These are phyloP conservation scores for Laticauda laticaudata DNA, from an alignment of 2,113 vertebrate species.

Conservation along the genomic window DNA sequence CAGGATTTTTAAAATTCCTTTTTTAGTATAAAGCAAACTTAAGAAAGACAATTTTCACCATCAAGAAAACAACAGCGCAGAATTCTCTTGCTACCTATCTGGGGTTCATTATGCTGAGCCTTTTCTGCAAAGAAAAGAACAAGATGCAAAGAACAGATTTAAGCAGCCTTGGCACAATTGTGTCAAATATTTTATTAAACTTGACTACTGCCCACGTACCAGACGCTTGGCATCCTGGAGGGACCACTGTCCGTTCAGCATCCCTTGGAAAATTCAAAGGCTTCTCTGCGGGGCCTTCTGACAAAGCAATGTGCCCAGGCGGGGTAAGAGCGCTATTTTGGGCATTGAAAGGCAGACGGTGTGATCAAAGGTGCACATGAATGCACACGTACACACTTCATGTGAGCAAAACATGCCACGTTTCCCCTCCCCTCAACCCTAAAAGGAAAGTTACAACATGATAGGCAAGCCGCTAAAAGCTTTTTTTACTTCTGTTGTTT, in stretches of 20 bases:
- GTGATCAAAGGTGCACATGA: background rate
- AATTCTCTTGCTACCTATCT: background rate
- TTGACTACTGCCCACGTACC: constrained; percentile 28
- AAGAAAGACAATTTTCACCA: background rate
- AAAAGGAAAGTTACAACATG: background rate
- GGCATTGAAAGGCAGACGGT: background rate
- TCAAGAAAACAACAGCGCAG: background rate
- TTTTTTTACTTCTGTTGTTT: background rate
- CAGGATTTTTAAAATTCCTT: background rate
- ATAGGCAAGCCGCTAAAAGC: constrained; percentile 1
- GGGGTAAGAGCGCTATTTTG: background rate
- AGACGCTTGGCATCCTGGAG: constrained; percentile 5
- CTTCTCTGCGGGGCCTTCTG: background rate
- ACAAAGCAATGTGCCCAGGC: background rate
- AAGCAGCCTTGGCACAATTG: constrained; percentile 2
- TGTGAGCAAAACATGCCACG: constrained; percentile 32
- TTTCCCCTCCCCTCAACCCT: rapidly evolving
- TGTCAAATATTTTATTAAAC: constrained; percentile 32
- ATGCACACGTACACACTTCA: background rate
- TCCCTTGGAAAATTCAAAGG: background rate
- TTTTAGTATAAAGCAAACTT: background rate
- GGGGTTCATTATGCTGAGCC: background rate
- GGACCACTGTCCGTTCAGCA: background rate
- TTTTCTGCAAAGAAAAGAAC: background rate
- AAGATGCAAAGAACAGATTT: background rate